These are phyloP conservation scores for Muscicapa adusta DNA, from an alignment of 2,113 vertebrate genomes.

Conservation along the genomic window DNA sequence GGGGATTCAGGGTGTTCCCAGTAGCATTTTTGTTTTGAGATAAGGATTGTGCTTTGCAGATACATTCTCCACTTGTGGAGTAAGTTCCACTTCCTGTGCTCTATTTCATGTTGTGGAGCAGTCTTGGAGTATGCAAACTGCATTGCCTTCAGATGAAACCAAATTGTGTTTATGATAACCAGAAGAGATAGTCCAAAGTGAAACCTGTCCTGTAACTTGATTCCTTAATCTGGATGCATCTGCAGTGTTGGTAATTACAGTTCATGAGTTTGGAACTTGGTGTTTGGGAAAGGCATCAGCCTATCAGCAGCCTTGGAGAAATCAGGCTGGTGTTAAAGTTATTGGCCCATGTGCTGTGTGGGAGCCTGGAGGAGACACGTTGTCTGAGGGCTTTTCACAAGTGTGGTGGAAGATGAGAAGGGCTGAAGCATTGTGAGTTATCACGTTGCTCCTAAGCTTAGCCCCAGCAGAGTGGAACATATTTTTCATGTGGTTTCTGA, in stretches of 20 bases:
- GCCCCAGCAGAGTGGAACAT: background rate
- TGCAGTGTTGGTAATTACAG: background rate
- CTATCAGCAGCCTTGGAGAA: background rate
- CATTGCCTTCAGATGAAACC: background rate
- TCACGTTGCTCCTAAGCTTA: background rate
- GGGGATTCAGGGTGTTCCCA: background rate
- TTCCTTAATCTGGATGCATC: background rate
- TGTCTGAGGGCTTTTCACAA: slow-evolving; percentile 3
- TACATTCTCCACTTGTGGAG: background rate
- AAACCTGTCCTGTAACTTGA: slow-evolving; percentile 28
- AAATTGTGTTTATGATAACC: background rate
- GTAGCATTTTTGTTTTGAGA: background rate
- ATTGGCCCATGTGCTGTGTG: background rate
- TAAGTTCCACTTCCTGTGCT: background rate
- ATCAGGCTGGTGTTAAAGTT: background rate
- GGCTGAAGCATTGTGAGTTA: background rate
- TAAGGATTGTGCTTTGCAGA: slow-evolving; percentile 7
- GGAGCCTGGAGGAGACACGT: background rate
- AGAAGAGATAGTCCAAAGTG: background rate
- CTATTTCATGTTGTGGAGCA: background rate
- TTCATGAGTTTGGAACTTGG: background rate
- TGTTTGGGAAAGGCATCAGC: background rate
- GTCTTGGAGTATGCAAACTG: background rate
- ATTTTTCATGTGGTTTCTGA: background rate
- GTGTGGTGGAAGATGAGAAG: background rate